Evolutionary conservation across 2,797 vertebrate genomes (phyloP).

Genomic region (Erethizon dorsatum): DNA sequence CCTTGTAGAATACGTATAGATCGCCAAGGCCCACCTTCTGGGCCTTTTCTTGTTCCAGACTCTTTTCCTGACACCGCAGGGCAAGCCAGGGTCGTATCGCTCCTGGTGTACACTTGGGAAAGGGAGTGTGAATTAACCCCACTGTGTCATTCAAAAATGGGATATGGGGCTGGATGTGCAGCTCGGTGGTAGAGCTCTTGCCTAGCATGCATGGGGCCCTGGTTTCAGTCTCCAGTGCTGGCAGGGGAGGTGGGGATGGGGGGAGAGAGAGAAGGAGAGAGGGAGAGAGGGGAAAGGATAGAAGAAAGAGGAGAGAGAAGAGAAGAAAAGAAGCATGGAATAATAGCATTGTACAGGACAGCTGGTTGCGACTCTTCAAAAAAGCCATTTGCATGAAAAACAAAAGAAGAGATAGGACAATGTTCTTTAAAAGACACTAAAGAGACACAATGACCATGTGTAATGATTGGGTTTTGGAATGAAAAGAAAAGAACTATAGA

Average conservation of each 20-base stretch:
- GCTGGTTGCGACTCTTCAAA: background rate
- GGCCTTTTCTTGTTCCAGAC: background rate
- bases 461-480: background rate
- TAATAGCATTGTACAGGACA: background rate
- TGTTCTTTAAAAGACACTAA: background rate
- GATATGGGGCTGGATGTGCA: no score
- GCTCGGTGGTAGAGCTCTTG: background rate
- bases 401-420: background rate
- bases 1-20: background rate
- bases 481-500: background rate
- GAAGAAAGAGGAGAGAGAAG: background rate
- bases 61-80: background rate
- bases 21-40: background rate
- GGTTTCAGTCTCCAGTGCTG: background rate
- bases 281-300: background rate
- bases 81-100: background rate
- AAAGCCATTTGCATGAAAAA: background rate
- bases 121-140: background rate
- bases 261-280: no score
- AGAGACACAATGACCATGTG: background rate
- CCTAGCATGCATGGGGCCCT: background rate
- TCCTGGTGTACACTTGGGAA: background rate
- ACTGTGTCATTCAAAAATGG: background rate
- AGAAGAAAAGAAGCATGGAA: background rate
- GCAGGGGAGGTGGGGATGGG: background rate